Evolutionary conservation across 1,140 invertebrate species (phyloP).

Genomic region (Zaprionus ghesquierei): DNA sequence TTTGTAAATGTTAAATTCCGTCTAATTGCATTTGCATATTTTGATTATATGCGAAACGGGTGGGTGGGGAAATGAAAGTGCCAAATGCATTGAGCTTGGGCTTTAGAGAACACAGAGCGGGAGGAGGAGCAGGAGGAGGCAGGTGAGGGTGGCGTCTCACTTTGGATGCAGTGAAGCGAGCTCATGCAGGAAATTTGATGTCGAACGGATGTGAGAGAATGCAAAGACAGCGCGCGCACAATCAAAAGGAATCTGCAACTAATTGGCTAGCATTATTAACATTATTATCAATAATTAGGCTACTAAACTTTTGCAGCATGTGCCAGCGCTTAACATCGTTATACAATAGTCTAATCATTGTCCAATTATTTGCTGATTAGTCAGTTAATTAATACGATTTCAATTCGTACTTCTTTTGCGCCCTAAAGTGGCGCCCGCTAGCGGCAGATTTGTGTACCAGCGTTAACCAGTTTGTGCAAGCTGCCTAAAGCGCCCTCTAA

Average conservation of each 20-base stretch:
- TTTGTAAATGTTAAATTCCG: conserved; percentile 59
- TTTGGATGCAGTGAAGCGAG: conserved; percentile 10
- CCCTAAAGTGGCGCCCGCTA: not conserved
- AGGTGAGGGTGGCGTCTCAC: not conserved
- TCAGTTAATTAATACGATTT: not conserved
- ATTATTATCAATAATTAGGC: conserved; percentile 11
- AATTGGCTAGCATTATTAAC: conserved; percentile 15
- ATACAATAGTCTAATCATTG: not conserved
- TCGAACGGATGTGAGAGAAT: conserved; percentile 29
- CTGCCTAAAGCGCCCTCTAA: conserved; percentile 11
- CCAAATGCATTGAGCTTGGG: conserved; percentile 58
- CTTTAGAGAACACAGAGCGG: not conserved
- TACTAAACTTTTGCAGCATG: not conserved
- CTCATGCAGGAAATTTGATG: conserved; percentile 45
- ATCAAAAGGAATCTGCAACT: not conserved
- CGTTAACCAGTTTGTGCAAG: not conserved
- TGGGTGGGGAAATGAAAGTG: conserved; percentile 71
- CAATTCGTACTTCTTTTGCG: not conserved
- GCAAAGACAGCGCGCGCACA: not conserved
- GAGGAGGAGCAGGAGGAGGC: not conserved
- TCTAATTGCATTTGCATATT: conserved; percentile 79
- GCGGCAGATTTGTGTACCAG: not conserved
- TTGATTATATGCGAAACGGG: conserved; percentile 64
- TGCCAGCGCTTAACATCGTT: not conserved
- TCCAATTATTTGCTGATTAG: not conserved